Evolutionary conservation across 1,140 invertebrate genomes (phyloP).

Genomic region (Planococcus citri): DNA sequence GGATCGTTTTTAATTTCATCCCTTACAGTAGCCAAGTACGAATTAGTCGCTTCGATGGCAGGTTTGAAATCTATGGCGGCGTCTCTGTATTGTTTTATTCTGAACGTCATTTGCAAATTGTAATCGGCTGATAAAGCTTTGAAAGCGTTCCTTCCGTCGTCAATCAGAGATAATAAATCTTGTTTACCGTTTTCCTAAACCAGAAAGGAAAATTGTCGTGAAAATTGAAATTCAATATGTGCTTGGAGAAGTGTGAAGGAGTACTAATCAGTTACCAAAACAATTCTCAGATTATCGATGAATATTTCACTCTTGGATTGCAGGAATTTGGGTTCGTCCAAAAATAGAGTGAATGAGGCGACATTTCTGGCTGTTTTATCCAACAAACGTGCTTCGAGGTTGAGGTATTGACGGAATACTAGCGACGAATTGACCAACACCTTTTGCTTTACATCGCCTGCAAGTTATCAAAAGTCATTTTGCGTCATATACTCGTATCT

Average conservation of each 20-base stretch:
- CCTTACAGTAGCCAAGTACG: not conserved
- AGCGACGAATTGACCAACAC: not conserved
- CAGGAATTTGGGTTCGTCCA: not conserved
- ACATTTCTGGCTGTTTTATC: not conserved
- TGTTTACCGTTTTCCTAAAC: not conserved
- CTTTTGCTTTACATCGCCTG: not conserved
- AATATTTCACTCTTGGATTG: slow-evolving; percentile 3
- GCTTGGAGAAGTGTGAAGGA: not conserved
- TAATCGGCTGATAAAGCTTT: not conserved
- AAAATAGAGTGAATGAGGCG: not conserved
- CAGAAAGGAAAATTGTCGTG: not conserved
- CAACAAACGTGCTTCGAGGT: not conserved
- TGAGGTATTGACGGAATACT: not conserved
- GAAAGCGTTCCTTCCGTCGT: not conserved
- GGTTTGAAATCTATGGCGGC: not conserved
- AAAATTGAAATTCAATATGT: no score
- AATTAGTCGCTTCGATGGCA: not conserved
- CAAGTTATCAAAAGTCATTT: not conserved
- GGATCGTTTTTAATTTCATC: slow-evolving; percentile 9
- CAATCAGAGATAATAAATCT: not conserved
- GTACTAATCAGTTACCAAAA: not conserved
- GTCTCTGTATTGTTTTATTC: not conserved
- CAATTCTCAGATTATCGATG: not conserved
- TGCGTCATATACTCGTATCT: not conserved
- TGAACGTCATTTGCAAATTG: not conserved